Evolutionary conservation across 2,113 vertebrate genomes (phyloP).

Genomic region (Xiphophorus couchianus): DNA sequence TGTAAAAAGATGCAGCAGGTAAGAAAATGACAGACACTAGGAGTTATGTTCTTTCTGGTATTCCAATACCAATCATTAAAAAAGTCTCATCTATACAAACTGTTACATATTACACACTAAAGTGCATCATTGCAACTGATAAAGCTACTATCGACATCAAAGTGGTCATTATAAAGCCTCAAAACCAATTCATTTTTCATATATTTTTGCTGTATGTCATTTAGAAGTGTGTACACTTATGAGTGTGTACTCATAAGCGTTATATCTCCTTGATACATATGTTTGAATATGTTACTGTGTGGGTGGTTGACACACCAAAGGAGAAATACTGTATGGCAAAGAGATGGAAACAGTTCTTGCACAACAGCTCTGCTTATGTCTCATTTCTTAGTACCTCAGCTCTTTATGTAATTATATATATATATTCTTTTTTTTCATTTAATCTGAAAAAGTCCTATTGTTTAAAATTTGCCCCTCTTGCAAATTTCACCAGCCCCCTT

Average conservation of each 20-base stretch:
- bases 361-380: constrained; percentile 17
- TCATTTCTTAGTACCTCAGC: constrained; percentile 16
- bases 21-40: background rate
- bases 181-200: background rate
- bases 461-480: constrained; percentile 8
- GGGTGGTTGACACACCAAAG: constrained; percentile 46
- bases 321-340: constrained; percentile 22
- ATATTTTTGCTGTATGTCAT: background rate
- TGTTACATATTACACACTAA: background rate
- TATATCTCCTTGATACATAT: constrained; percentile 35
- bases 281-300: constrained; percentile 54
- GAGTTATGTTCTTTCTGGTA: background rate
- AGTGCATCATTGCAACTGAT: too few relatives aligned
- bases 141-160: background rate
- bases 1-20: background rate
- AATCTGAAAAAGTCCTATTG: constrained; percentile 2
- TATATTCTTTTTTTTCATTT: background rate
- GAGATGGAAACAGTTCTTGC: constrained; percentile 6
- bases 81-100: background rate
- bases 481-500: background rate
- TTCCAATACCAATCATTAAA: background rate
- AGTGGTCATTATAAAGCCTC: background rate
- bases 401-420: background rate
- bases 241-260: constrained; percentile 6
- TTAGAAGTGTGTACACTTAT: too few relatives aligned